A percentile compares a stretch with the other conserved stretches of the same genome.
phyloP scores from a whole-genome alignment of 2,888 invertebrate species.

The Tenthredo amoena region DNA sequence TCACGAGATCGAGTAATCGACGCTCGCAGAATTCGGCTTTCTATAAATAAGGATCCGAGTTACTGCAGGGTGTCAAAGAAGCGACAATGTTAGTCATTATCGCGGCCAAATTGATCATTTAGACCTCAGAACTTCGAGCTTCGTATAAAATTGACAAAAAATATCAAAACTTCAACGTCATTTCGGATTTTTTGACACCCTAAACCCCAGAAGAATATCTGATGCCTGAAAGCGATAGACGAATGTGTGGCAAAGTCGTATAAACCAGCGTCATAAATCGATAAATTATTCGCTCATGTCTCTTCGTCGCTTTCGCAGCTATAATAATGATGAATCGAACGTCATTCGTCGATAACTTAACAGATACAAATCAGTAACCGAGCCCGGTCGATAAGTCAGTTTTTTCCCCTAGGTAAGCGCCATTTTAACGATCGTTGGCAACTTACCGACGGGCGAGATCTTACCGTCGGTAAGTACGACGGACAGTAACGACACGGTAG shows the following conservation, averaged over 20 bases:
- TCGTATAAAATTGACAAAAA: not conserved
- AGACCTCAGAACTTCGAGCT: not conserved
- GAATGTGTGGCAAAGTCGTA: not conserved
- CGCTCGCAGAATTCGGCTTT: not conserved
- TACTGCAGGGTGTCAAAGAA: not conserved
- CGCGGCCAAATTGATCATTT: not conserved
- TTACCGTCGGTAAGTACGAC: not conserved
- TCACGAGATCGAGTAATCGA: not conserved
- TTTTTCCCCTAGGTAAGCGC: not conserved
- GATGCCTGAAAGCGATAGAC: not conserved
- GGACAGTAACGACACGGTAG: not conserved
- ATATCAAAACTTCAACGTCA: not conserved
- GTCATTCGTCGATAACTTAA: not conserved
- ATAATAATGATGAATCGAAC: not conserved
- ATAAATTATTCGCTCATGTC: not conserved
- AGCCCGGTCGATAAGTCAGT: not conserved
- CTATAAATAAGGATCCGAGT: slow-evolving; percentile 23
- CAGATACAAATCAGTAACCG: not conserved
- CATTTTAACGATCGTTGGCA: not conserved
- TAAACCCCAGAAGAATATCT: not conserved
- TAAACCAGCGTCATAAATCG: not conserved
- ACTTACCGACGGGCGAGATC: not conserved
- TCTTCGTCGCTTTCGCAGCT: not conserved
- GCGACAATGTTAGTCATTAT: not conserved
- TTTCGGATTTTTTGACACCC: not conserved